phyloP scores from a whole-genome alignment of 1,140 invertebrate species.

The Heliconius himera region DNA sequence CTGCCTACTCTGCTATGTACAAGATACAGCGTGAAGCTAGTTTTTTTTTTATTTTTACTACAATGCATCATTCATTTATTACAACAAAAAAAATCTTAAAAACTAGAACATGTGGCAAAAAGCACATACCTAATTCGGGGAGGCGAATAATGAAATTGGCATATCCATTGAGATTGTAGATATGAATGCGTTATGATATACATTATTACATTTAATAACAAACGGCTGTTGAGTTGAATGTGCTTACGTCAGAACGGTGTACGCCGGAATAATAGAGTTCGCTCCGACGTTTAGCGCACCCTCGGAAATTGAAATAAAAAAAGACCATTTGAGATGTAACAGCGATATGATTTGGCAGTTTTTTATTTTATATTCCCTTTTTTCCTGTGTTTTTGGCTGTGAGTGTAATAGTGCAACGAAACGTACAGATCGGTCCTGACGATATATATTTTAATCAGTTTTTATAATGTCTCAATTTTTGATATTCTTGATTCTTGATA shows the following conservation, averaged over 20 bases:
- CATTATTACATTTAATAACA: slow-evolving; percentile 79
- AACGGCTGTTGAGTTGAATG: slow-evolving; percentile 69
- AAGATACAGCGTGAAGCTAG: no score
- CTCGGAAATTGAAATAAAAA: slow-evolving; percentile 80
- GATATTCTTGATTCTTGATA: no score
- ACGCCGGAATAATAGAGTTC: slow-evolving; percentile 78
- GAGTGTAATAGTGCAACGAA: slow-evolving; percentile 53
- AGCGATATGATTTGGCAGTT: slow-evolving; percentile 80
- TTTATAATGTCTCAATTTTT: not conserved
- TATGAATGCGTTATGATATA: slow-evolving; percentile 81
- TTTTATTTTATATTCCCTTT: slow-evolving; percentile 63
- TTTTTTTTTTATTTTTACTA: not conserved
- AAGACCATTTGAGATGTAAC: slow-evolving; percentile 78
- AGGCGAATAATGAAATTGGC: slow-evolving; percentile 66
- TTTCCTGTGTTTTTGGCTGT: slow-evolving; percentile 65
- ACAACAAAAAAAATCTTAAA: not conserved
- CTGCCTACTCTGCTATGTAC: no score
- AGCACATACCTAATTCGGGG: slow-evolving; percentile 31
- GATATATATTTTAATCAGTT: not conserved
- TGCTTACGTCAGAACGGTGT: slow-evolving; percentile 72
- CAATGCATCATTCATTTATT: not conserved
- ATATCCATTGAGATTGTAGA: slow-evolving; percentile 76
- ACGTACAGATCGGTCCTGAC: slow-evolving; percentile 42
- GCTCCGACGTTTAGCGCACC: slow-evolving; percentile 78
- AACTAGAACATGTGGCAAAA: slow-evolving; percentile 33